phyloP scores from a whole-genome alignment of 2,888 invertebrate genomes.

The Cephonodes hylas region DNA sequence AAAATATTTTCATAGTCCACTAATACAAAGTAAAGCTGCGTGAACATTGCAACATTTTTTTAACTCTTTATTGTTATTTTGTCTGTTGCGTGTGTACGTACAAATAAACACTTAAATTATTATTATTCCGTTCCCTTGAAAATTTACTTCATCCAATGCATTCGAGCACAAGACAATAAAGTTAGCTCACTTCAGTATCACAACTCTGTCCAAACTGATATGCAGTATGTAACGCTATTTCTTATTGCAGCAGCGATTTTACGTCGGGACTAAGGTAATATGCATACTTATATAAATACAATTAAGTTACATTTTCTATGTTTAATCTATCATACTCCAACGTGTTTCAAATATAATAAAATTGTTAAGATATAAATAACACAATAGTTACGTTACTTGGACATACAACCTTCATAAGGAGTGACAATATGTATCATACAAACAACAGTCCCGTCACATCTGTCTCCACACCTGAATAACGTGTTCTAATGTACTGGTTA shows the following conservation, averaged over 20 bases:
- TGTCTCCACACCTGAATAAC: slow-evolving; percentile 2
- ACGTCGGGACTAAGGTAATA: slow-evolving; percentile 46
- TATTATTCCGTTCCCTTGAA: slow-evolving; percentile 30
- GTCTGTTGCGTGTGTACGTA: slow-evolving; percentile 36
- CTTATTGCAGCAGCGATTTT: slow-evolving; percentile 38
- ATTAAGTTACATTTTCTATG: slow-evolving; percentile 58
- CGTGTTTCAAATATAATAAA: slow-evolving; percentile 66
- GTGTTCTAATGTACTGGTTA: background rate
- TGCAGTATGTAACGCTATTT: slow-evolving; percentile 35
- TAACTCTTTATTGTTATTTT: slow-evolving; percentile 28
- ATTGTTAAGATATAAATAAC: slow-evolving; percentile 73
- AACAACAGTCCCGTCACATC: slow-evolving; percentile 52
- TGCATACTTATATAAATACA: slow-evolving; percentile 58
- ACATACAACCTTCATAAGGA: slow-evolving; percentile 78
- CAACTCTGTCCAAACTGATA: slow-evolving; percentile 23
- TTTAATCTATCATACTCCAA: slow-evolving; percentile 58
- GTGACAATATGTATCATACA: slow-evolving; percentile 40
- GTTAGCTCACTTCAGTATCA: slow-evolving; percentile 25
- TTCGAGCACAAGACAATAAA: slow-evolving; percentile 32
- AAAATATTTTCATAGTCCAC: slow-evolving; percentile 75
- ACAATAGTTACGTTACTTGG: slow-evolving; percentile 70
- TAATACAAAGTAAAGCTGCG: slow-evolving; percentile 72
- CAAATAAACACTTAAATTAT: slow-evolving; percentile 32
- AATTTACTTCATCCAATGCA: slow-evolving; percentile 36
- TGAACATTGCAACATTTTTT: slow-evolving; percentile 46